Conservation (phyloP, 2,797 vertebrate genomes). For the Artibeus jamaicensis region DNA sequence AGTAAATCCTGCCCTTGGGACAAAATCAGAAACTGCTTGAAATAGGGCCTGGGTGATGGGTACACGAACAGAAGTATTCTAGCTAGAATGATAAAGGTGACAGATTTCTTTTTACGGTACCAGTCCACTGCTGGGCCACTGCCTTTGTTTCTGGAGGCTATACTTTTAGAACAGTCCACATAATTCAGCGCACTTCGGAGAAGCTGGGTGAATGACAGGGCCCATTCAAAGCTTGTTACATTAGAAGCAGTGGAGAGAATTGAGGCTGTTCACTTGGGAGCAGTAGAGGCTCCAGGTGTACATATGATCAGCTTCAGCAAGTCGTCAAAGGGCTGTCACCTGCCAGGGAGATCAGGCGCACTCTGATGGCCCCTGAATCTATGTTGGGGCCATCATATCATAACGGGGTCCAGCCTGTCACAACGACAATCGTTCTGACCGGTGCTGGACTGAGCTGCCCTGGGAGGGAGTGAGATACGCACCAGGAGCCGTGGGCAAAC, state of each 20-base stretch:
- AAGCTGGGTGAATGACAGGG: not conserved
- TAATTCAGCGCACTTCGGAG: not conserved
- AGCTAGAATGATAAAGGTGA: not conserved
- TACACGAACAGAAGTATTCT: not conserved
- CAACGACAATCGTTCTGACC: not conserved
- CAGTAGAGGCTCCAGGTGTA: not conserved
- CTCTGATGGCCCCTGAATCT: not conserved
- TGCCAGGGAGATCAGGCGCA: not conserved
- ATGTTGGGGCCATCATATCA: not conserved
- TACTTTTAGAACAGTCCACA: not conserved
- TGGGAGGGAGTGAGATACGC: not conserved
- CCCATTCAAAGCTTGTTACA: not conserved
- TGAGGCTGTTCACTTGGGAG: not conserved
- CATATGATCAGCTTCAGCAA: not conserved
- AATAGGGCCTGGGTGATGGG: not conserved
- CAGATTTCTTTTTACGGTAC: not conserved
- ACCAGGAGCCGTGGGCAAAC: fast-evolving
- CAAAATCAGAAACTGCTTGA: not conserved
- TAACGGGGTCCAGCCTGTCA: not conserved
- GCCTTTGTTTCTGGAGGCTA: not conserved
- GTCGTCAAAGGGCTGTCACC: not conserved
- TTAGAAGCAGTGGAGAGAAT: not conserved
- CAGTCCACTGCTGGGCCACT: not conserved
- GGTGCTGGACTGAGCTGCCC: not conserved
- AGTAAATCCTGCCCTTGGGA: not conserved